Base-by-base conservation (phyloP, 2,888 invertebrate species). In the Unio pictorum region DNA sequence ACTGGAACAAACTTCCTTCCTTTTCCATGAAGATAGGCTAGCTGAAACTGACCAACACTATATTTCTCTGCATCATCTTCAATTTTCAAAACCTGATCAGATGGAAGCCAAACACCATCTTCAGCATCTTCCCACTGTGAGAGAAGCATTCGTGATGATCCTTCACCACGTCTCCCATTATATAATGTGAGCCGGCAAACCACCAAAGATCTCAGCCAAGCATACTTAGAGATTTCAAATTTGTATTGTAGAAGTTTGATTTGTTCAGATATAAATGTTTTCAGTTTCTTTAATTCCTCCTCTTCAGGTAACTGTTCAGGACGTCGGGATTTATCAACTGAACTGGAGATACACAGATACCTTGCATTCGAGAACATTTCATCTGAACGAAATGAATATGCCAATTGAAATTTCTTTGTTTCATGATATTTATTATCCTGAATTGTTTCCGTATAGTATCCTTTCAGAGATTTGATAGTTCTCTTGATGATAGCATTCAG, bases 81-180 rank as follows among this genome's bases (percentile, higher is more conserved):
- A 23, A 23, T 0, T 23, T 23, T 23, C 23, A 23, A 23, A 23
- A 23, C 23, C 23, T 23, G 23, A 23, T 23, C 23, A 23, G 23
- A 23, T 23, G 23, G 23, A 23, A 23, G 23, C 23, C 23, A 23
- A 23, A 23, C 23, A 23, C 23, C 23, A 23, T 23, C 23, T 23
- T 23, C 23, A 23, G 23, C 23, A 23, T 23, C 23, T 23, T 23
- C 23, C 23, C 0, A 23, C 23, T 73, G 71, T 54, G 58, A 6
- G 17, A 61, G 6, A 15, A 70, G 17, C 34, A 78, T 59, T 61
- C 72, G 61, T 4, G 72, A 66, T 17, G 63, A 61, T 64, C 76
- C 75, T 45, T 76, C 75, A 3, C 74, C 78, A 34, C 71, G 66
- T n/a, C 75, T 63, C 7, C 64, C 73, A 74, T 76, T 74, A 56